Conservation (phyloP, 2,113 vertebrate species). For the Dryoscopus gambensis region DNA sequence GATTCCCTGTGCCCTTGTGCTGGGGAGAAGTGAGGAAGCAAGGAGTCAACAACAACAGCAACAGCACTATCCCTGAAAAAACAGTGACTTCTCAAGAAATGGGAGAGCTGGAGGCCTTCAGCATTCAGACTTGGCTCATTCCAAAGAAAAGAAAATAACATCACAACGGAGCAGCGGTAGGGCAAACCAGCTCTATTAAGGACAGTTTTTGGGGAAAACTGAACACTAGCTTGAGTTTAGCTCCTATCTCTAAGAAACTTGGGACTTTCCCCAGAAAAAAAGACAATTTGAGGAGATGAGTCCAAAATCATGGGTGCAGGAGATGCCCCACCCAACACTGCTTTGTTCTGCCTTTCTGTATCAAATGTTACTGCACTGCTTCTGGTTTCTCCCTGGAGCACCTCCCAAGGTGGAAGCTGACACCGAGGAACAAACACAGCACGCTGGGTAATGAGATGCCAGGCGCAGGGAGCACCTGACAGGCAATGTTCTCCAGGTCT, state of each 20-base stretch:
- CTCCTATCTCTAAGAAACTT: neutral
- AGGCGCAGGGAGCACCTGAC: neutral
- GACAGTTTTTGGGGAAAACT: neutral
- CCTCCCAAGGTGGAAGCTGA: neutral
- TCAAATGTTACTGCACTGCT: neutral
- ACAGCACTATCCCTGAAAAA: neutral
- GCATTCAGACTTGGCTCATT: neutral
- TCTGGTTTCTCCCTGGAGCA: neutral
- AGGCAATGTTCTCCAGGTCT: neutral
- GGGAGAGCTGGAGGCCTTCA: neutral
- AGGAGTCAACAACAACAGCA: neutral
- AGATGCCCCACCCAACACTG: neutral
- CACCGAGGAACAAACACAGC: rapidly evolving
- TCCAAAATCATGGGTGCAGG: neutral
- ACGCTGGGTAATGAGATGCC: neutral
- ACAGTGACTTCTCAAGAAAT: neutral
- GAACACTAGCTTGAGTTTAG: neutral
- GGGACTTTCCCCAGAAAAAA: neutral
- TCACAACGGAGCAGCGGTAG: neutral
- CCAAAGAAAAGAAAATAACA: neutral
- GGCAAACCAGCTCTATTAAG: neutral
- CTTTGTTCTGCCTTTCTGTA: neutral
- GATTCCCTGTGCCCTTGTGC: neutral
- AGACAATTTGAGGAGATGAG: neutral
- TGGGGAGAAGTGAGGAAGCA: neutral